These are phyloP conservation scores for Sebastolobus alascanus DNA, from an alignment of 2,797 vertebrate species.

Conservation along the genomic window DNA sequence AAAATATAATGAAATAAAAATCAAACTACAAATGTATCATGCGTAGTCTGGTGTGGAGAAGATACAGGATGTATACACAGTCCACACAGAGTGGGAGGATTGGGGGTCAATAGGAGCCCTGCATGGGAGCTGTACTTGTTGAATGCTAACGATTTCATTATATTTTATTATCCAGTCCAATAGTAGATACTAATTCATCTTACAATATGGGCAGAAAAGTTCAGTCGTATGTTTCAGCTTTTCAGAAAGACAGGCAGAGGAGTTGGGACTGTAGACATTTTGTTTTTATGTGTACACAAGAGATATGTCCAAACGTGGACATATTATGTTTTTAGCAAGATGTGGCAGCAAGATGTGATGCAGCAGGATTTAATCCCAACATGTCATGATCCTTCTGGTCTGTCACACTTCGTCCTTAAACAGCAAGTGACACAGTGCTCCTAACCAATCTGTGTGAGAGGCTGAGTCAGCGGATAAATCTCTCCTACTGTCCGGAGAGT, in stretches of 20 bases:
- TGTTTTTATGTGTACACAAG: not conserved
- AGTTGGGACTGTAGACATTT: not conserved
- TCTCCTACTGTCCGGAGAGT: constrained; percentile 38
- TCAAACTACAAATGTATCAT: not conserved
- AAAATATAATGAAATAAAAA: not conserved
- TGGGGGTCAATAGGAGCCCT: not conserved
- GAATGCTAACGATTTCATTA: not conserved
- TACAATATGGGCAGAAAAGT: not conserved
- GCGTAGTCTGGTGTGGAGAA: not conserved
- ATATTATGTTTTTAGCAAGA: not conserved
- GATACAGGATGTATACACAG: not conserved
- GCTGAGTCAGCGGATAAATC: constrained; percentile 69
- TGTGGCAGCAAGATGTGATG: constrained; percentile 3
- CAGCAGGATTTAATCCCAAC: constrained; percentile 34
- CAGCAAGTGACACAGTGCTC: constrained; percentile 51
- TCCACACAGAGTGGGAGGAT: not conserved
- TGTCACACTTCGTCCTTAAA: constrained; percentile 60
- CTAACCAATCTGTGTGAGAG: constrained; percentile 64
- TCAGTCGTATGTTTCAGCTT: not conserved
- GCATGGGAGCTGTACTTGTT: not conserved
- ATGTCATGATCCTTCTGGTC: constrained; percentile 23
- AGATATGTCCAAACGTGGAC: not conserved
- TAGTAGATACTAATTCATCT: not conserved
- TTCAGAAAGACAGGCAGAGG: not conserved
- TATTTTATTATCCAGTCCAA: not conserved